Percentiles rank a stretch among this genome's conserved stretches.
Evolutionary conservation across 2,888 invertebrate genomes (phyloP).

Genomic region (Drosophila anceps): DNA sequence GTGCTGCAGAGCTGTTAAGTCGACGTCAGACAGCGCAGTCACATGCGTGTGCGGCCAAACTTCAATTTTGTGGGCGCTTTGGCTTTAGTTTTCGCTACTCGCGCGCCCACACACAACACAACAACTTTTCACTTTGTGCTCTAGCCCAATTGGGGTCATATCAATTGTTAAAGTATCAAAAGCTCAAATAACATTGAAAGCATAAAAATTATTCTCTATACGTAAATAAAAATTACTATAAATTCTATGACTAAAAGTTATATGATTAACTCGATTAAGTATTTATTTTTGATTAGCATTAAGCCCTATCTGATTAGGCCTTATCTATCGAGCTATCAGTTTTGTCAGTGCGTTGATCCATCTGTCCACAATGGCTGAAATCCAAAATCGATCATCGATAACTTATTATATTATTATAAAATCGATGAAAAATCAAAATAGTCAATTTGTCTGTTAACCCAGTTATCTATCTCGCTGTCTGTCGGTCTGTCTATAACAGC

Average conservation of each 20-base stretch:
- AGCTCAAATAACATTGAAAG: background rate
- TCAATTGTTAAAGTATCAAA: background rate
- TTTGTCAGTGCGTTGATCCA: too few relatives aligned
- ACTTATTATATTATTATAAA: too few relatives aligned
- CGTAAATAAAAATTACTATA: background rate
- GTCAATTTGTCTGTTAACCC: background rate
- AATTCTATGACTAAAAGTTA: background rate
- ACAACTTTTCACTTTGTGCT: conserved; percentile 19
- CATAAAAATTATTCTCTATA: background rate
- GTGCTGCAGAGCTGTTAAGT: conserved; percentile 72
- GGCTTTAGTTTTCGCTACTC: conserved; percentile 40
- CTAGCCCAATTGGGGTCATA: conserved; percentile 2
- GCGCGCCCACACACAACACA: conserved; percentile 2
- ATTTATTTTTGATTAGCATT: background rate
- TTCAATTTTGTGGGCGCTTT: conserved; percentile 58
- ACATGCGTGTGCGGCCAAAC: conserved; percentile 52
- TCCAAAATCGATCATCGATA: too few relatives aligned
- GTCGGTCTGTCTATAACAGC: too few relatives aligned
- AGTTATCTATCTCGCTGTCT: too few relatives aligned
- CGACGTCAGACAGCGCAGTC: conserved; percentile 51
- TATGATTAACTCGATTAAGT: background rate
- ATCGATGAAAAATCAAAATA: too few relatives aligned
- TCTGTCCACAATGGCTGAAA: too few relatives aligned
- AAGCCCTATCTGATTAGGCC: too few relatives aligned
- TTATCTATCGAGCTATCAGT: too few relatives aligned